These are phyloP conservation scores for Amphiprion percula DNA, from an alignment of 2,113 vertebrate genomes.

Conservation along the genomic window DNA sequence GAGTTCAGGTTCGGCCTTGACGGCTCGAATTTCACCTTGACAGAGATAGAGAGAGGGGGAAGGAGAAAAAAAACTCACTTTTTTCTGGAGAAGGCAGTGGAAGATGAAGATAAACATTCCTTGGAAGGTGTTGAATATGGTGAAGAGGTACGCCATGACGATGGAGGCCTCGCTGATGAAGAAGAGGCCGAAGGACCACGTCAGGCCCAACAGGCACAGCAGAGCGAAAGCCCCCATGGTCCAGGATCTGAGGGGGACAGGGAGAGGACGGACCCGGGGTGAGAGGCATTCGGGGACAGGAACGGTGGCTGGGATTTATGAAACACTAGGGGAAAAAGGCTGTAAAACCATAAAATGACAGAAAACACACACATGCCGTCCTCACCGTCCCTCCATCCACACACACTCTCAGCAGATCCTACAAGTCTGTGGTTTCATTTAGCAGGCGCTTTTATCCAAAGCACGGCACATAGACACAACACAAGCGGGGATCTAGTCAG, in stretches of 20 bases:
- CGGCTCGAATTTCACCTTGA: slow-evolving; percentile 46
- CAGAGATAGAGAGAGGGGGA: too few relatives aligned
- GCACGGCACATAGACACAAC: too few relatives aligned
- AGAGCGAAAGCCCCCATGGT: slow-evolving; percentile 97
- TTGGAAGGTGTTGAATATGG: slow-evolving; percentile 98
- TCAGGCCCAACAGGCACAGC: slow-evolving; percentile 95
- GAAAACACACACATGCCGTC: slow-evolving; percentile 14
- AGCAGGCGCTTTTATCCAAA: too few relatives aligned
- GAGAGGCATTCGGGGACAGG: slow-evolving; percentile 13
- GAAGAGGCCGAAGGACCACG: slow-evolving; percentile 98
- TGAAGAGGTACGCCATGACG: slow-evolving; percentile 99
- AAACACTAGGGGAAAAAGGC: slow-evolving; percentile 19
- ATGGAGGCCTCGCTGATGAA: slow-evolving; percentile 96
- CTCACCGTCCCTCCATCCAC: slow-evolving; percentile 14
- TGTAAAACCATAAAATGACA: slow-evolving; percentile 41
- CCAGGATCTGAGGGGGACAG: slow-evolving; percentile 91
- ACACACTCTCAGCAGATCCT: slow-evolving; percentile 7
- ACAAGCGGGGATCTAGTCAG: too few relatives aligned
- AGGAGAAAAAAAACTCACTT: slow-evolving; percentile 85
- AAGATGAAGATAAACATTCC: slow-evolving; percentile 99
- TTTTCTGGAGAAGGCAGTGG: slow-evolving; percentile 98
- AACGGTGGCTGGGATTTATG: too few relatives aligned
- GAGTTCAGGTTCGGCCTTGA: neutral
- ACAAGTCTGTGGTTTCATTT: neutral
- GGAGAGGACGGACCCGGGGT: neutral